Percentiles rank a stretch among this genome's conserved stretches.
Evolutionary conservation across 2,113 vertebrate genomes (phyloP).

Genomic region (Sigmodon hispidus): DNA sequence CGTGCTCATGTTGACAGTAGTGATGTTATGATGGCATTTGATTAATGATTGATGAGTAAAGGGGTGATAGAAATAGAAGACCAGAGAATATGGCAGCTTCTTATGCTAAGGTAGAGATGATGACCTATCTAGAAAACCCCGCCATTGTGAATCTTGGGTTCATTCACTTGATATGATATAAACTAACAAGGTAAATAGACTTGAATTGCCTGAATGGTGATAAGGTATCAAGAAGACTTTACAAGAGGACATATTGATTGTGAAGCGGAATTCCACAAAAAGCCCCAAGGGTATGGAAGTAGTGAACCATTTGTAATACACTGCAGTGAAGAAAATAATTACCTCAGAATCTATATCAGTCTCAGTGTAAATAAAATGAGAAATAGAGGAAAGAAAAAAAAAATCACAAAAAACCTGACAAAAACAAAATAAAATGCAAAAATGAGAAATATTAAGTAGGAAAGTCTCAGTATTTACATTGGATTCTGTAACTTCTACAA

Average conservation of each 20-base stretch:
- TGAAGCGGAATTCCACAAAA: too few relatives aligned
- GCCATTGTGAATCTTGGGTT: not conserved
- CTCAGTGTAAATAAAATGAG: too few relatives aligned
- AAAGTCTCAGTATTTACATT: not conserved
- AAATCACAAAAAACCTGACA: fast-evolving
- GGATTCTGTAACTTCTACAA: too few relatives aligned
- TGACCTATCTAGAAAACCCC: fast-evolving
- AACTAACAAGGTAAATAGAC: not conserved
- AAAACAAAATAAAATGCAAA: not conserved
- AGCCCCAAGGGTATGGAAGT: too few relatives aligned
- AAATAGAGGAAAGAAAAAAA: too few relatives aligned
- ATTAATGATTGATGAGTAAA: not conserved
- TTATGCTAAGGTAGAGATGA: not conserved
- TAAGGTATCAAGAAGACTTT: too few relatives aligned
- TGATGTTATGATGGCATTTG: too few relatives aligned
- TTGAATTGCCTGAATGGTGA: fast-evolving
- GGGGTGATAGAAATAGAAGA: fast-evolving
- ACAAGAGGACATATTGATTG: not conserved
- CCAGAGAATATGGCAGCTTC: too few relatives aligned
- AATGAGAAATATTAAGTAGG: fast-evolving
- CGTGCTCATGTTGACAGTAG: fast-evolving
- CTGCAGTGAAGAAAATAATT: not conserved
- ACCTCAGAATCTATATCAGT: not conserved
- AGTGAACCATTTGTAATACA: too few relatives aligned
- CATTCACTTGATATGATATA: not conserved